A percentile compares a stretch with the other conserved stretches of the same genome.
phyloP scores from a whole-genome alignment of 2,888 invertebrate genomes.

The Sarcophaga rosellei region DNA sequence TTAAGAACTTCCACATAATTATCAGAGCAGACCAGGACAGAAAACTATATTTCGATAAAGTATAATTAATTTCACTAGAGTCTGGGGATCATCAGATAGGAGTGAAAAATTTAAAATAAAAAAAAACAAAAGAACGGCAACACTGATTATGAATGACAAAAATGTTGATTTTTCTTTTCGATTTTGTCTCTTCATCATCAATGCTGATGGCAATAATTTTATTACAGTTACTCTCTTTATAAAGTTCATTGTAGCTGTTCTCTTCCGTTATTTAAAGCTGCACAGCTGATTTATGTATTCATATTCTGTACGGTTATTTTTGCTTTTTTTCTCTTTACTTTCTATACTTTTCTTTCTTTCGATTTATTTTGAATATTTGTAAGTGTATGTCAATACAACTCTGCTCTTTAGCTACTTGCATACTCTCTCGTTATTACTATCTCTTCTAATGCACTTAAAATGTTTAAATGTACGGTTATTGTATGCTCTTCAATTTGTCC shows the following conservation, averaged over 20 bases:
- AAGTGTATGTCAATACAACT: background rate
- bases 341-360: too few species aligned
- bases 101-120: too few species aligned
- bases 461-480: slow-evolving; percentile 21
- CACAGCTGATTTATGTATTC: slow-evolving; percentile 63
- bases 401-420: slow-evolving; percentile 2
- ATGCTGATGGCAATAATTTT: slow-evolving; percentile 14
- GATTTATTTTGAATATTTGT: too few species aligned
- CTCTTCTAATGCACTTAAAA: slow-evolving; percentile 27
- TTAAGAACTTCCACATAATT: too few species aligned
- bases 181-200: slow-evolving; percentile 9
- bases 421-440: slow-evolving; percentile 11
- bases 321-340: background rate
- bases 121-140: too few species aligned
- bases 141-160: too few species aligned
- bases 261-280: background rate
- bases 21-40: too few species aligned
- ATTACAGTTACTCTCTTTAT: slow-evolving; percentile 18
- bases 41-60: too few species aligned
- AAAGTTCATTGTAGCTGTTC: background rate
- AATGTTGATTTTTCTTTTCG: background rate
- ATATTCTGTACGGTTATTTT: slow-evolving; percentile 52
- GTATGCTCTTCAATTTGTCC: slow-evolving; percentile 65
- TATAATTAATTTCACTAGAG: too few species aligned
- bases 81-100: too few species aligned